Conservation (phyloP, 2,888 invertebrate genomes). For the Parthenolecanium corni region DNA sequence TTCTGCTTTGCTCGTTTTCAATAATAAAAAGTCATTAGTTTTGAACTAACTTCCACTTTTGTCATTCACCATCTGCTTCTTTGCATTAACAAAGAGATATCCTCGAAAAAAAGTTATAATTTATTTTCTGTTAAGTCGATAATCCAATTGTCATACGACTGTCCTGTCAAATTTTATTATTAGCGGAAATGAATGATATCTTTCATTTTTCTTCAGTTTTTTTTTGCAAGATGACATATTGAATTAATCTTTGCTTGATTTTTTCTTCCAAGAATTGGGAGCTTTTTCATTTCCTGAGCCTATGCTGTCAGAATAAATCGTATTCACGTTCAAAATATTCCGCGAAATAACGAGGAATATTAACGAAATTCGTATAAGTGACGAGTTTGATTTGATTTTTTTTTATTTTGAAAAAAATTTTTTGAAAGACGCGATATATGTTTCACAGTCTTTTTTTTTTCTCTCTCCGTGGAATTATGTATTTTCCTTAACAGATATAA, state of each 20-base stretch:
- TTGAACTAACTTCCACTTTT: too few species aligned
- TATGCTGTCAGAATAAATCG: slow-evolving; percentile 19
- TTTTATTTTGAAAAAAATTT: too few species aligned
- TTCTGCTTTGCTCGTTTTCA: too few species aligned
- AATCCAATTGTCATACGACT: slow-evolving; percentile 20
- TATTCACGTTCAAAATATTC: slow-evolving; percentile 1
- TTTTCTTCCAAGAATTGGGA: not conserved
- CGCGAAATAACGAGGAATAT: not conserved
- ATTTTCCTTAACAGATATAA: too few species aligned
- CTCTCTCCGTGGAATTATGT: too few species aligned
- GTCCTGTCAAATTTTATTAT: slow-evolving; percentile 23
- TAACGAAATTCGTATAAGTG: too few species aligned
- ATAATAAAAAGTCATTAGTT: too few species aligned
- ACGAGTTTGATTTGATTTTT: too few species aligned
- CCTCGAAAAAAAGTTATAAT: slow-evolving; percentile 2
- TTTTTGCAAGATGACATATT: slow-evolving; percentile 5
- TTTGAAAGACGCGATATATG: too few species aligned
- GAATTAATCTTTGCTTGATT: slow-evolving; percentile 17
- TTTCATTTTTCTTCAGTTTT: slow-evolving; percentile 3
- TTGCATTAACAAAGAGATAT: too few species aligned
- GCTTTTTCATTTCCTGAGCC: slow-evolving; percentile 8
- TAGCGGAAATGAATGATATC: slow-evolving; percentile 18
- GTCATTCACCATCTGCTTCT: too few species aligned
- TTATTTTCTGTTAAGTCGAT: slow-evolving; percentile 14
- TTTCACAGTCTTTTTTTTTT: too few species aligned